A percentile compares a stretch with the other conserved stretches of the same genome.
Evolutionary conservation across 2,113 vertebrate genomes (phyloP).

Genomic region (Procapra przewalskii): DNA sequence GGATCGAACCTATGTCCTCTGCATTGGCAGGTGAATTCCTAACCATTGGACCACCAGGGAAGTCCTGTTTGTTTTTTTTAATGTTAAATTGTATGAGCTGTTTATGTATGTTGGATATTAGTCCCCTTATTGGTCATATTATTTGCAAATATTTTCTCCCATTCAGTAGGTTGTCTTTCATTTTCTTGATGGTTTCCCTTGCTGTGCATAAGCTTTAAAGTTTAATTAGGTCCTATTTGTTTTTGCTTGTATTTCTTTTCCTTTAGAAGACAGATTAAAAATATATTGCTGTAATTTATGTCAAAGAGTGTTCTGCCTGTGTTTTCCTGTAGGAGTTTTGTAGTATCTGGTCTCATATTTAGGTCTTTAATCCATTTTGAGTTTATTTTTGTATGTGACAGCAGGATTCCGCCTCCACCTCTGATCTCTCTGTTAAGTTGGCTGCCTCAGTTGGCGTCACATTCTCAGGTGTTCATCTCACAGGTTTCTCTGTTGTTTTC

Average conservation of each 20-base stretch:
- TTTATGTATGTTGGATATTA: background rate
- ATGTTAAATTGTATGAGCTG: background rate
- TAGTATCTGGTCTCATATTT: background rate
- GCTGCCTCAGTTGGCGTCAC: background rate
- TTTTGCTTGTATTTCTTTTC: background rate
- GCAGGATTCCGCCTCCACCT: background rate
- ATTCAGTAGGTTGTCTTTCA: background rate
- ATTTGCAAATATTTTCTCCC: background rate
- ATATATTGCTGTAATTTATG: background rate
- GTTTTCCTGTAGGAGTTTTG: background rate
- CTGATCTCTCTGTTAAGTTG: background rate
- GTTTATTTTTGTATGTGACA: background rate
- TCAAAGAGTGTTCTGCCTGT: background rate
- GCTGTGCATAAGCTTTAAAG: background rate
- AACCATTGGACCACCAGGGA: background rate
- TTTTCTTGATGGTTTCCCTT: background rate
- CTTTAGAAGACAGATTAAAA: background rate
- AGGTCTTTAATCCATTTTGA: background rate
- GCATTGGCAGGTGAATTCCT: background rate
- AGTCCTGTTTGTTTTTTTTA: background rate
- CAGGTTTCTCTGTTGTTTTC: background rate
- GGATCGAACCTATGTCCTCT: background rate
- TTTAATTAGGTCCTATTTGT: background rate
- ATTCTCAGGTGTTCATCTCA: background rate
- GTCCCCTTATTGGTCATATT: background rate